Base-by-base conservation (phyloP, 2,113 vertebrate species). In the Orycteropus afer region DNA sequence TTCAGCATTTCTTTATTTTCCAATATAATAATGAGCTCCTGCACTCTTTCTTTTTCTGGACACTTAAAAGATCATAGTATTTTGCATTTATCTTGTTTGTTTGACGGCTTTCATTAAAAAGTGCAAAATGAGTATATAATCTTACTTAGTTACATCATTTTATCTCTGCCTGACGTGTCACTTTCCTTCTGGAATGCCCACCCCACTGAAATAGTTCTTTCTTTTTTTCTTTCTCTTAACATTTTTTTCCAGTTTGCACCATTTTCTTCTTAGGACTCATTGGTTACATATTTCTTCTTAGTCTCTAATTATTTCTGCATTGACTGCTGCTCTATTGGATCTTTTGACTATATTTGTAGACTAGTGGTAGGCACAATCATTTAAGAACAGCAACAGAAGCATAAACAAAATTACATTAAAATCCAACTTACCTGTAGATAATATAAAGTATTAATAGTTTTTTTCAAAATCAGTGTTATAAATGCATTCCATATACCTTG, bases 41-140 rank as follows among this genome's bases (percentile, higher is more conserved):
- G 3, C 29, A 86, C 40, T 40, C 53, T 27, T 32, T n/a, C 13
- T 65, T 69, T 85, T 76, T 69, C 69, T 88, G 7, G 93, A 73
- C 10, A 73, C 93, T 80, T 65, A 47, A 37, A 45, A 65, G 40
- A 61, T 73, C 15, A 37, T 5, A 69, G 29, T 63, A 49, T 10
- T 94, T 91, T 89, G 10, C 3, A 42, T 20, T 37, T 71, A 53
- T 89, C 17, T 42, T 80, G 29, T 45, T 82, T 79, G 14, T 55
- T 87, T 57, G 40, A 63, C 91, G 6, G 76, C 53, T 93, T 91
- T 40, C 69, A 83, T 92, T 53, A 74, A 71, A 88, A 89, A 65
- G 22, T 40, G 59, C 25, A 78, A 25, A 90, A 79, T 34, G 23
- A 80, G 23, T 11, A 78, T 1, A 63, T 15, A 69, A 18, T n/a